Evolutionary conservation across 2,113 vertebrate genomes (phyloP).

Genomic region (Nothobranchius furzeri): DNA sequence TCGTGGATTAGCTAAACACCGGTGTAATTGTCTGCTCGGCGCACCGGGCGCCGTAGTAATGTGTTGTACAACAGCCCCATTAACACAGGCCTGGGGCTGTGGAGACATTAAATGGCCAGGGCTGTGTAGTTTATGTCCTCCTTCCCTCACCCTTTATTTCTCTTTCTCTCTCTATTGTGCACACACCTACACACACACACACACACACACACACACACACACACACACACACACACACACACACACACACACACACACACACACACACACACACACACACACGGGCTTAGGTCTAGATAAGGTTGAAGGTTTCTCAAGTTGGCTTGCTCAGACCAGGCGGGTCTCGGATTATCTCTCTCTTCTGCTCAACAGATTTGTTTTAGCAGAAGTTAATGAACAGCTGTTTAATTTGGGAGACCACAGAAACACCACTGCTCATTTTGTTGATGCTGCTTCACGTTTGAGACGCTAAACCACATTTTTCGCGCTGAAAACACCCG

Average conservation of each 20-base stretch:
- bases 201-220: no score
- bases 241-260: conserved; percentile 14
- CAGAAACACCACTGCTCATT: no score
- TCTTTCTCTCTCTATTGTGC: conserved; percentile 12
- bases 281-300: no score
- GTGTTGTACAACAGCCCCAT: conserved; percentile 91
- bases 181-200: background rate
- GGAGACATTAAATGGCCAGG: conserved; percentile 76
- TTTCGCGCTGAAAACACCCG: no score
- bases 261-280: no score
- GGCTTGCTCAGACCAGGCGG: no score
- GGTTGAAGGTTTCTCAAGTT: background rate
- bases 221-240: background rate
- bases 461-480: no score
- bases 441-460: no score
- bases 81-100: conserved; percentile 87
- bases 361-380: background rate
- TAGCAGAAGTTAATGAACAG: no score
- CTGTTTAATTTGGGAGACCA: no score
- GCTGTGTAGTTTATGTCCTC: conserved; percentile 74
- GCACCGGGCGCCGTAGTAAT: conserved; percentile 77
- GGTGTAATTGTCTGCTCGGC: conserved; percentile 86
- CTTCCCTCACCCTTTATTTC: conserved; percentile 40
- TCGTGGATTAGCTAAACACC: conserved; percentile 89
- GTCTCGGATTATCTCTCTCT: background rate